Evolutionary conservation across 2,888 invertebrate genomes (phyloP).

Genomic region (Dasypolia templi): DNA sequence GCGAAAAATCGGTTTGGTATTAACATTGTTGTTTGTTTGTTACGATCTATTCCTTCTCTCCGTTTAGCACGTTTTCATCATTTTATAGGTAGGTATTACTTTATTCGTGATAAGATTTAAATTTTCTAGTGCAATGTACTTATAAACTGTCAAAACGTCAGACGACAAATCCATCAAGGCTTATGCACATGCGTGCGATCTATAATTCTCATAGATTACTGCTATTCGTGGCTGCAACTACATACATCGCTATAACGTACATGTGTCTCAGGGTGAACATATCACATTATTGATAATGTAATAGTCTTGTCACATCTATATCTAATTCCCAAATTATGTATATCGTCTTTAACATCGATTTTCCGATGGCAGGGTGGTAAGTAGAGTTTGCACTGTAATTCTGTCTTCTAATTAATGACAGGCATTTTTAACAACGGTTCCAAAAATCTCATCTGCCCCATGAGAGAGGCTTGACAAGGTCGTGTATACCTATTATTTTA

Average conservation of each 20-base stretch:
- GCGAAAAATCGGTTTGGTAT: conserved; percentile 43
- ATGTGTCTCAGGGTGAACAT: conserved; percentile 23
- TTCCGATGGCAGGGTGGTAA: background rate
- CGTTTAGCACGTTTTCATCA: background rate
- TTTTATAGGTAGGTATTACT: background rate
- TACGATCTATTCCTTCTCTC: background rate
- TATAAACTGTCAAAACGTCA: conserved; percentile 34
- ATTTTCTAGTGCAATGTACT: background rate
- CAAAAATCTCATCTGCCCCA: background rate
- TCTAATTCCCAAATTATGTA: conserved; percentile 30
- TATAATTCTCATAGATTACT: conserved; percentile 59
- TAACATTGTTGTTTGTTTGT: conserved; percentile 40
- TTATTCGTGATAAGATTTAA: background rate
- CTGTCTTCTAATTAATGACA: background rate
- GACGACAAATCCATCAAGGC: conserved; percentile 40
- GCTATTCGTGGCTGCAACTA: conserved; percentile 24
- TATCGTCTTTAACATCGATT: conserved; percentile 10
- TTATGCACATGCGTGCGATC: conserved; percentile 53
- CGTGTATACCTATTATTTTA: background rate
- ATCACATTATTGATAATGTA: conserved; percentile 54
- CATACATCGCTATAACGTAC: background rate
- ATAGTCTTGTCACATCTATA: conserved; percentile 47
- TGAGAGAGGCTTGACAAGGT: background rate
- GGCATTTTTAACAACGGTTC: background rate
- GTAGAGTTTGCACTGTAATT: background rate